A percentile compares a stretch with the other conserved stretches of the same genome.
Evolutionary conservation across 2,888 invertebrate species (phyloP).

Genomic region (Sthenelais limicola): DNA sequence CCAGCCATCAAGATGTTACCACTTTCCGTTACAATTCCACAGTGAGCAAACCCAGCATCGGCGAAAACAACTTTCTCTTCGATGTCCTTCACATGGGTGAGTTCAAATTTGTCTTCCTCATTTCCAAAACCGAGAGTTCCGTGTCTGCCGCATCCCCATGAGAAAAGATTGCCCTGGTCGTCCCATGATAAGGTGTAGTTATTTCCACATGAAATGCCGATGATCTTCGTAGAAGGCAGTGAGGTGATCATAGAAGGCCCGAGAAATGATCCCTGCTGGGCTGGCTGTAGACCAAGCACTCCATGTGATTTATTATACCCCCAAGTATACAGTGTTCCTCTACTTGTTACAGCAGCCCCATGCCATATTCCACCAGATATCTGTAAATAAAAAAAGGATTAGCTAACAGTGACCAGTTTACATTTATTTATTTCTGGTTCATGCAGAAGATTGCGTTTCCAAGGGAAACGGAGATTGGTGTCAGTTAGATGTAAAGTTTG

Average conservation of each 20-base stretch:
- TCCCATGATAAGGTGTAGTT: conserved; percentile 59
- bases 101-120: conserved; percentile 46
- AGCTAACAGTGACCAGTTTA: no score
- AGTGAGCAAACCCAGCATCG: conserved; percentile 57
- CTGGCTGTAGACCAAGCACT: conserved; percentile 46
- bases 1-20: conserved; percentile 57
- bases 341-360: conserved; percentile 54
- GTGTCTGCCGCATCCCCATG: conserved; percentile 58
- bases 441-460: no score
- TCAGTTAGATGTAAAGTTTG: no score
- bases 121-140: conserved; percentile 58
- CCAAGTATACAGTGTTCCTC: conserved; percentile 56
- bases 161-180: conserved; percentile 53
- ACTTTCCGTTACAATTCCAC: conserved; percentile 52
- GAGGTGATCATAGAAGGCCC: conserved; percentile 46
- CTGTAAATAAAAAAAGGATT: conserved; percentile 50
- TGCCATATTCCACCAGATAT: conserved; percentile 62
- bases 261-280: background rate
- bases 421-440: no score
- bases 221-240: conserved; percentile 45
- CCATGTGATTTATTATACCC: conserved; percentile 56
- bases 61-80: conserved; percentile 43
- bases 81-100: conserved; percentile 48
- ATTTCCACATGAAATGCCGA: conserved; percentile 57
- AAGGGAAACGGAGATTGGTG: no score